Evolutionary conservation across 2,888 invertebrate species (phyloP).

Genomic region (Perizoma flavofasciatum): DNA sequence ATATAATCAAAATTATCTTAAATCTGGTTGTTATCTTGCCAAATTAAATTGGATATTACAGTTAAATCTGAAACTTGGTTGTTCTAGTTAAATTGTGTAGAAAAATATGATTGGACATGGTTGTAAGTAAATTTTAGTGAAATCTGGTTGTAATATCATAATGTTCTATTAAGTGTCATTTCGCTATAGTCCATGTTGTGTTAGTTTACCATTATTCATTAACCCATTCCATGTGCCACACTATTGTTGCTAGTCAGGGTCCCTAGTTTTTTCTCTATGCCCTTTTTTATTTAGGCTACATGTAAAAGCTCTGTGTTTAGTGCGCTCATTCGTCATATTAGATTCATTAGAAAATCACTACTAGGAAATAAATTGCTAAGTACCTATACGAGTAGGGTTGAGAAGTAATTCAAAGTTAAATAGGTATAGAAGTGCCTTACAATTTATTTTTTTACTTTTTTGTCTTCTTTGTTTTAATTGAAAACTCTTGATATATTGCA

Average conservation of each 20-base stretch:
- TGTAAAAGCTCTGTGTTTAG: slow-evolving; percentile 50
- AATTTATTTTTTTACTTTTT: slow-evolving; percentile 74
- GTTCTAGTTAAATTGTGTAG: slow-evolving; percentile 22
- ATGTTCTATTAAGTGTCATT: slow-evolving; percentile 35
- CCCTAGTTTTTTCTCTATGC: slow-evolving; percentile 57
- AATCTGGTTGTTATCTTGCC: slow-evolving; percentile 43
- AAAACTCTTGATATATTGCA: slow-evolving; percentile 73
- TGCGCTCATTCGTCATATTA: slow-evolving; percentile 40
- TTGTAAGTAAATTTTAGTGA: slow-evolving; percentile 39
- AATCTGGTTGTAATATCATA: slow-evolving; percentile 25
- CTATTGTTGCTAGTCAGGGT: slow-evolving; percentile 73
- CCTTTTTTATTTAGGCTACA: slow-evolving; percentile 52
- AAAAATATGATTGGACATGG: slow-evolving; percentile 22
- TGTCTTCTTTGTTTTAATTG: slow-evolving; percentile 57
- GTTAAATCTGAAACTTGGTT: slow-evolving; percentile 28
- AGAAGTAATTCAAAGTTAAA: slow-evolving; percentile 68
- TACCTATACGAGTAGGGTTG: slow-evolving; percentile 32
- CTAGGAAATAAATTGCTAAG: slow-evolving; percentile 56
- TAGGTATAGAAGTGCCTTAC: slow-evolving; percentile 81
- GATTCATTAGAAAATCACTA: slow-evolving; percentile 53
- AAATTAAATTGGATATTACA: slow-evolving; percentile 16
- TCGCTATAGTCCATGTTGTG: slow-evolving; percentile 44
- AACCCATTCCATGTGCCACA: slow-evolving; percentile 77
- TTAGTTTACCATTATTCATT: slow-evolving; percentile 59
- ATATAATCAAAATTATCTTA: slow-evolving; percentile 58